Base-by-base conservation (phyloP, 1,140 invertebrate species). In the Brachionus paranguensis region DNA sequence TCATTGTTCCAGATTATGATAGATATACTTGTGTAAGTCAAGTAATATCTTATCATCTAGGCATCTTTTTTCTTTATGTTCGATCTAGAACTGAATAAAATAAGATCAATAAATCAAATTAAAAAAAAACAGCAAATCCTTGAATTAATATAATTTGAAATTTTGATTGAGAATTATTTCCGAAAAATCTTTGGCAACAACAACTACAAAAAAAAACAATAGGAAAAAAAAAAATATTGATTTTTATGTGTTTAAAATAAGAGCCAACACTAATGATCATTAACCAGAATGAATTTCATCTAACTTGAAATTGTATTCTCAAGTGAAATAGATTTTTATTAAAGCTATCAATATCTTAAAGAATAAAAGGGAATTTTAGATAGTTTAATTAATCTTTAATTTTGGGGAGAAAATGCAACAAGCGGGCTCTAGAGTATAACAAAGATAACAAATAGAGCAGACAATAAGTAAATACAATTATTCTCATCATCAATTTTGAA, bases 381-480 rank as follows among this genome's bases (percentile, higher is more conserved):
- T 72, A 72, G 33, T 72, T 41, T 72, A 72, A 72, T 72, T 72
- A 72, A 72, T 72, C 68, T 72, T 72, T 41, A 72, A 72, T 72
- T 72, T 72, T 60, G 5, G 53, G 20, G 37, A 17, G 12, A 72
- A 72, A 43, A 41, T 72, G 37, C 68, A 72, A 72, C 37, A 41
- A 41, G 33, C 37, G 17, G 41, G 41, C 33, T 43, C 68, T 43
- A 43, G 41, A 72, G 29, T 43, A 72, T 43, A 43, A 72, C 33
- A 72, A 43, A 72, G 68, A 72, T 72, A 72, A 24, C 68, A 72
- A 72, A 72, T 72, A 72, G 68, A 72, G 68, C 68, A 72, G 68
- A 72, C 68, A 72, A 72, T 72, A 72, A 72, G 68, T 43, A 72
- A 72, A 72, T 72, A 72, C 41, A 72, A 72, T 72, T 72, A 72